Percentiles rank a stretch among this genome's conserved stretches.
phyloP scores from a whole-genome alignment of 2,113 vertebrate genomes.

The Erythrocebus patas region DNA sequence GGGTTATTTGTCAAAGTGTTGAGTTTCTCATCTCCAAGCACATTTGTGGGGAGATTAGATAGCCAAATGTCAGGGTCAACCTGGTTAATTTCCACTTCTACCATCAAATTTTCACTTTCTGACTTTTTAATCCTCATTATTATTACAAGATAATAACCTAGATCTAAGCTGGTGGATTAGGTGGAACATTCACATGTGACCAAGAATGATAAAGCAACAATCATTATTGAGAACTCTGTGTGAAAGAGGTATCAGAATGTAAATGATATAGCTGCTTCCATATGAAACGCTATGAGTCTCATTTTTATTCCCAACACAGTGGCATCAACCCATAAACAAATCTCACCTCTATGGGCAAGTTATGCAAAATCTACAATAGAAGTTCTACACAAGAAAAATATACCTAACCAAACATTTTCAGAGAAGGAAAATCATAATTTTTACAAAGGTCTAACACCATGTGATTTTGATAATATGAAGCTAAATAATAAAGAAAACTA shows the following conservation, averaged over 20 bases:
- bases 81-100: not conserved
- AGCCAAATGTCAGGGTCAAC: not conserved
- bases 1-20: not conserved
- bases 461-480: not conserved
- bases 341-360: not conserved
- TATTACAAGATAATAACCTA: not conserved
- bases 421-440: not conserved
- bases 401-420: not conserved
- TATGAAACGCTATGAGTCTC: not conserved
- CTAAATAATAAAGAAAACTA: not conserved
- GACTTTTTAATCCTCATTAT: not conserved
- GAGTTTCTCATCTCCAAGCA: not conserved
- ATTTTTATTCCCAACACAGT: not conserved
- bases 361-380: not conserved
- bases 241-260: not conserved
- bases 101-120: not conserved
- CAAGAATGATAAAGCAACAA: not conserved
- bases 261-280: not conserved
- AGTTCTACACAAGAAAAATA: not conserved
- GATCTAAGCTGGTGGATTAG: not conserved
- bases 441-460: not conserved
- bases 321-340: not conserved
- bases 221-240: not conserved
- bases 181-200: too few species aligned
- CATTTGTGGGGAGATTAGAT: not conserved